Base-by-base conservation (phyloP, 2,797 vertebrate genomes). In the Astyanax mexicanus region DNA sequence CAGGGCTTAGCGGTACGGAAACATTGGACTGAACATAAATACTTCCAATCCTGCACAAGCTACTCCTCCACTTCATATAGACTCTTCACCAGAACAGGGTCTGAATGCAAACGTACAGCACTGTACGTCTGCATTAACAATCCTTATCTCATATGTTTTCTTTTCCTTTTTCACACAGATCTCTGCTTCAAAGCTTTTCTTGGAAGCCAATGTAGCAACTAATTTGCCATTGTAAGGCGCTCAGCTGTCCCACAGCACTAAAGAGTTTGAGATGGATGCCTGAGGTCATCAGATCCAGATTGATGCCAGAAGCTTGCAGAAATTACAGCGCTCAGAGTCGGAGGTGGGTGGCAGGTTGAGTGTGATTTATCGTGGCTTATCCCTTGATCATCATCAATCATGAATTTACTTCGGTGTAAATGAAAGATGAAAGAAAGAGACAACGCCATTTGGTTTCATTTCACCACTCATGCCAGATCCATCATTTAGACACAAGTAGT, bases 331-430 rank as follows among this genome's bases (percentile, higher is more conserved):
- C 49, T 67, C 44, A 49, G 17, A 67, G 25, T 67, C 29, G 17
- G 42, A 66, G 64, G 15, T 9, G 5, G 37, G 67, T 32, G 44
- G 45, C 45, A 35, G 64, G 10, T 47, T 47, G 44, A 29, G 44
- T 67, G 4, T 32, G 64, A 67, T 49, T 49, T 67, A 67, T 67
- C 35, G 44, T 35, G 27, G 44, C 27, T 32, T 49, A 67, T 49
- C 60, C 19, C 37, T 42, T 62, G 60, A 62, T 62, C 60, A 62
- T 42, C 37, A 62, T 62, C 44, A 67, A 7, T 67, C 64, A 67
- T 19, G 29, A 51, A 35, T 67, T 49, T 67, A 49, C 64, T 49
- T 67, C 44, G 15, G 44, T 44, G 44, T 51, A 32, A 67, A 67
- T 27, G n/a, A n/a, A n/a, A n/a, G n/a, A n/a, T n/a, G n/a, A n/a